Base-by-base conservation (phyloP, 2,113 vertebrate species). In the Cephalopterus ornatus region DNA sequence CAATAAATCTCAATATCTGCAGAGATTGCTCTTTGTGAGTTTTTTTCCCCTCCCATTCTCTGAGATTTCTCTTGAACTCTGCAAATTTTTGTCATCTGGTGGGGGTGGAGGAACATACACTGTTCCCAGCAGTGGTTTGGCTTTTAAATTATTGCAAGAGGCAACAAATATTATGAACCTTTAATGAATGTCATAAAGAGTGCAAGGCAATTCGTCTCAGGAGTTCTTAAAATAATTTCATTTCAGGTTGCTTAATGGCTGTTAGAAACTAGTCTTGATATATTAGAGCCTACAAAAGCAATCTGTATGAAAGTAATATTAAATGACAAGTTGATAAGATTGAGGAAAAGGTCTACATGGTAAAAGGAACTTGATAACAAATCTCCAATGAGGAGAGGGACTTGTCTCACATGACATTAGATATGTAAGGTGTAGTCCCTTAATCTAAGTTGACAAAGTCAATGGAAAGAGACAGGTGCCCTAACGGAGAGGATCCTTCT, bases 141-240 rank as follows among this genome's bases (percentile, higher is more conserved):
- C 49, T 87, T 59, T 70, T 86, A 37, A 89, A n/a, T 77, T 83
- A 82, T 59, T 93, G 59, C 37, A 93, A 78, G 67, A 80, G 72
- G 47, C 63, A 94, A 26, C 37, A 80, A 81, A 74, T 70, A 86
- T 95, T 73, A 33, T 79, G 94, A 77, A 68, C 66, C 44, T 71
- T 76, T 71, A 87, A 86, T 49, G 71, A 70, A 74, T 82, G 68
- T 86, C 65, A 19, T 46, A 20, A 92, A 56, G 37, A 80, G 11
- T 49, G 15, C 47, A 74, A 82, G 41, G 50, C 83, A 85, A 76
- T 94, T 93, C 5, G 75, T 89, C 67, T 87, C 70, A 71, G 70
- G 84, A 86, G 24, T 56, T 94, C 68, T 90, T 94, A 47, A 92
- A 95, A 73, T 83, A 72, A 85, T 91, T 96, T 88, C 18, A 81